A percentile compares a stretch with the other conserved stretches of the same genome.
These are phyloP conservation scores for Holothuria leucospilota DNA, from an alignment of 53 echinoderm and acorn worm genomes.

Conservation along the genomic window DNA sequence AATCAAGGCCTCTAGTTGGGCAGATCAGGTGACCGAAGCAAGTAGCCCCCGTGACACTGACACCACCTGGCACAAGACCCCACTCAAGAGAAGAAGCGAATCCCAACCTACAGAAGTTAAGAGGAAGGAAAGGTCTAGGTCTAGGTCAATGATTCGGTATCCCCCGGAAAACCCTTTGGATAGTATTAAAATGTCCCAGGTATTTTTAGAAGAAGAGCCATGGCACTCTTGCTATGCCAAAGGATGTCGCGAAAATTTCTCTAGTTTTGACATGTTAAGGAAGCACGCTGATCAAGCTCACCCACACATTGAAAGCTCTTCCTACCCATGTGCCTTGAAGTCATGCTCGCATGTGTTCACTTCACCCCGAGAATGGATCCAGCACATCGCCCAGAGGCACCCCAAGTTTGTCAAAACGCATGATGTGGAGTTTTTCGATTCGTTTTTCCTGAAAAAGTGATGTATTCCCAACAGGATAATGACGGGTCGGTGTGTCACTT, in stretches of 20 bases:
- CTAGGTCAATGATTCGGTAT: neutral
- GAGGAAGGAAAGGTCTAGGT: neutral
- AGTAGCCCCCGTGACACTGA: neutral
- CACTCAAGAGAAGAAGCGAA: neutral
- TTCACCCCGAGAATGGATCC: conserved; percentile 8
- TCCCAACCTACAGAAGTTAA: neutral
- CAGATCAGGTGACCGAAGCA: neutral
- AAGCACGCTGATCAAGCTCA: neutral
- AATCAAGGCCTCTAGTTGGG: neutral
- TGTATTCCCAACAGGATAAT: neutral
- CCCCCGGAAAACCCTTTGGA: neutral
- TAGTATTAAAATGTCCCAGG: neutral
- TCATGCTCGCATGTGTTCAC: neutral
- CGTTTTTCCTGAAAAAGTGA: conserved; percentile 14
- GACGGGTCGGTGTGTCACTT: too few relatives aligned
- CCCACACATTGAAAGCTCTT: neutral
- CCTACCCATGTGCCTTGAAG: conserved; percentile 27
- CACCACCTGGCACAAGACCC: neutral
- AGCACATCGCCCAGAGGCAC: neutral
- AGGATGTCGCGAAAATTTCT: neutral
- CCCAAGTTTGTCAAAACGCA: neutral
- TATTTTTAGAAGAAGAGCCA: neutral
- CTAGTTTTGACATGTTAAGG: neutral
- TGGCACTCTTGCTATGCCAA: conserved; percentile 16
- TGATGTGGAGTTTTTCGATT: conserved; percentile 15